phyloP scores from a whole-genome alignment of 2,113 vertebrate species.

The Willisornis vidua region DNA sequence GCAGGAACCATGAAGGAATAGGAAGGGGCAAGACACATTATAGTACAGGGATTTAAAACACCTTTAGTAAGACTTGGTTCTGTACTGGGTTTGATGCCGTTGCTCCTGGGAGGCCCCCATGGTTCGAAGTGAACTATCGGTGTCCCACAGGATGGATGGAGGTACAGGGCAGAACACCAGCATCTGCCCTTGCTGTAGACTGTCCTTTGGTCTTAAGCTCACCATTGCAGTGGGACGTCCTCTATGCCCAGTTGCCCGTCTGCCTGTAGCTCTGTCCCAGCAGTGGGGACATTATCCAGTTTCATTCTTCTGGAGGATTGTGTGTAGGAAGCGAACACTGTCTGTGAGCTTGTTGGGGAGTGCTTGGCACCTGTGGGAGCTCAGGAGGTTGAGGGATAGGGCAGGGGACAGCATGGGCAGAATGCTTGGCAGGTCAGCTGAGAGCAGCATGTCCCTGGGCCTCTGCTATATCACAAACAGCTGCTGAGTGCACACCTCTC shows the following conservation, averaged over 20 bases:
- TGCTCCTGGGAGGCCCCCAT: not conserved
- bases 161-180: not conserved
- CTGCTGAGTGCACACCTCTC: not conserved
- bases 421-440: not conserved
- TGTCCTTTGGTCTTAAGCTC: not conserved
- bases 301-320: not conserved
- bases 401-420: not conserved
- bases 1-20: not conserved
- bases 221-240: not conserved
- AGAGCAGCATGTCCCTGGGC: not conserved
- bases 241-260: not conserved
- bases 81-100: rapidly evolving
- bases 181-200: not conserved
- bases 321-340: rapidly evolving
- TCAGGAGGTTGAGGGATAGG: not conserved
- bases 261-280: rapidly evolving
- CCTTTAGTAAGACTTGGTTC: not conserved
- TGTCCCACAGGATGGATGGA: not conserved
- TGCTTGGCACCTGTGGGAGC: not conserved
- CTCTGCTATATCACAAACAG: not conserved
- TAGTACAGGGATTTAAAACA: not conserved
- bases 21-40: rapidly evolving
- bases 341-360: not conserved
- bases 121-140: not conserved
- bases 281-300: rapidly evolving